A percentile compares a stretch with the other conserved stretches of the same genome.
Conservation (phyloP, 2,797 vertebrate species). For the Mareca strepera region DNA sequence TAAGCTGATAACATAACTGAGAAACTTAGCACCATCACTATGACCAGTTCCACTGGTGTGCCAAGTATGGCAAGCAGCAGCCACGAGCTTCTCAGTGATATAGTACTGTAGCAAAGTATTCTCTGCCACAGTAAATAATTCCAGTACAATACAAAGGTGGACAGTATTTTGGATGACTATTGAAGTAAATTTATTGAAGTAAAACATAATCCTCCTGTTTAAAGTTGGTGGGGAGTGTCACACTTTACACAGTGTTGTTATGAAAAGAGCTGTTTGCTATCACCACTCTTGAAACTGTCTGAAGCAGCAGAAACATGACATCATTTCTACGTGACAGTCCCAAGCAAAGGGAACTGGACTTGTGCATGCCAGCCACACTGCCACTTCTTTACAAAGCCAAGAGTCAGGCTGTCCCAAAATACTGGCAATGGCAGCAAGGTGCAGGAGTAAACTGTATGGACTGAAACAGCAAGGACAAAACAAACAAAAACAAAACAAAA, state of each 20-base stretch:
- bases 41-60: neutral
- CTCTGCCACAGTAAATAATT: neutral
- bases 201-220: neutral
- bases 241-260: neutral
- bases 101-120: neutral
- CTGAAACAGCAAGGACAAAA: neutral
- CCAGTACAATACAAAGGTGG: neutral
- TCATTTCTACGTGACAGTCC: rapidly evolving
- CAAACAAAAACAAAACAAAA: neutral
- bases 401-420: neutral
- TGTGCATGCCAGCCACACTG: rapidly evolving
- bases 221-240: neutral
- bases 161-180: neutral
- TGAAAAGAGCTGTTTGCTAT: neutral
- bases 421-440: rapidly evolving
- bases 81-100: neutral
- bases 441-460: neutral
- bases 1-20: neutral
- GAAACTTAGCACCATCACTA: neutral
- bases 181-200: neutral
- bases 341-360: rapidly evolving
- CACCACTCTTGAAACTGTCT: neutral
- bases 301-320: neutral
- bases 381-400: neutral
- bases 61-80: neutral